Percentiles rank a stretch among this genome's conserved stretches.
Evolutionary conservation across 2,888 invertebrate species (phyloP).

Genomic region (Camponotus fellah): DNA sequence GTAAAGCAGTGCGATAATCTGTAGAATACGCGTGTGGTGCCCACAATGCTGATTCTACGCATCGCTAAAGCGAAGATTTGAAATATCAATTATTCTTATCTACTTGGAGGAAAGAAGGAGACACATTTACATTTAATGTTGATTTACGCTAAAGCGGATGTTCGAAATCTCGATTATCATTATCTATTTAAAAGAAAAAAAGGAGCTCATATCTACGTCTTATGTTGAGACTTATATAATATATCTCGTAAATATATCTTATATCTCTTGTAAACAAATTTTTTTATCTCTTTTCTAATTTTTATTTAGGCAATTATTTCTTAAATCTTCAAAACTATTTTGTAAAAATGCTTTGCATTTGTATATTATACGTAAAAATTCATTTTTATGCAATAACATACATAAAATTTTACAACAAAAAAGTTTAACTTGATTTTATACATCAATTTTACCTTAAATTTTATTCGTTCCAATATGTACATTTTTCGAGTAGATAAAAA

Average conservation of each 20-base stretch:
- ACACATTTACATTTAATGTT: not conserved
- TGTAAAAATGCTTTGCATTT: too few species aligned
- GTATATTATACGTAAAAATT: too few species aligned
- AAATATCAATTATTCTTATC: conserved; percentile 19
- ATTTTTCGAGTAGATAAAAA: not conserved
- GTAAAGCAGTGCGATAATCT: conserved; percentile 46
- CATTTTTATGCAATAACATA: not conserved
- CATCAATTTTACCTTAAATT: not conserved
- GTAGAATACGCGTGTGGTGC: not conserved
- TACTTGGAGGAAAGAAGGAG: not conserved
- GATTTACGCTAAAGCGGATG: not conserved
- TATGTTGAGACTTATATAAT: too few species aligned
- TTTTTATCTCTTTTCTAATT: too few species aligned
- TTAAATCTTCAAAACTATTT: too few species aligned
- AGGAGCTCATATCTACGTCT: not conserved
- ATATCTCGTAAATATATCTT: too few species aligned
- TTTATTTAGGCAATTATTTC: too few species aligned
- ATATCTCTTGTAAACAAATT: too few species aligned
- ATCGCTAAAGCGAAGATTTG: not conserved
- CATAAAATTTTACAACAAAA: not conserved
- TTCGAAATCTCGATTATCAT: conserved; percentile 32
- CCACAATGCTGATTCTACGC: not conserved
- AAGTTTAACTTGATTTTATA: not conserved
- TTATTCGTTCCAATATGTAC: not conserved
- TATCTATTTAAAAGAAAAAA: not conserved